A percentile compares a stretch with the other conserved stretches of the same genome.
Conservation (phyloP, 1,140 invertebrate species). For the Drosophila rufa region DNA sequence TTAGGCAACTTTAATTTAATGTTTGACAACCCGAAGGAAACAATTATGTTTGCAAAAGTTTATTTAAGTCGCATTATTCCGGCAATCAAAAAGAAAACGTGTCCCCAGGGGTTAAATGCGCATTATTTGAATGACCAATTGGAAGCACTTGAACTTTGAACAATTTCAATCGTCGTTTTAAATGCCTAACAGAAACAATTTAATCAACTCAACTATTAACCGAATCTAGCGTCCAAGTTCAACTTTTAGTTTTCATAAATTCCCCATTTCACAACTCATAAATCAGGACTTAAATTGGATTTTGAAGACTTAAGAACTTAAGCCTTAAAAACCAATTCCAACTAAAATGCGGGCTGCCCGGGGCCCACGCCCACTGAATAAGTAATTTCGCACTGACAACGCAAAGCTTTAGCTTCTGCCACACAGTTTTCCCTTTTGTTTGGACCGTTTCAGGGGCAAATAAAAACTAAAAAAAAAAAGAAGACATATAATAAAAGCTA, state of each 20-base stretch:
- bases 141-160: constrained; percentile 1
- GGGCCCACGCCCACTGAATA: constrained; percentile 31
- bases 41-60: constrained; percentile 19
- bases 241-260: constrained; percentile 22
- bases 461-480: constrained; percentile 6
- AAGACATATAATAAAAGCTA: constrained; percentile 7
- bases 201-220: constrained; percentile 12
- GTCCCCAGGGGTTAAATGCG: constrained; percentile 6
- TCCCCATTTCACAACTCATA: constrained; percentile 42
- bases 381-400: constrained; percentile 21
- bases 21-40: neutral
- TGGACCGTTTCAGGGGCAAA: constrained; percentile 19
- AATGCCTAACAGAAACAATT: constrained; percentile 4
- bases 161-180: constrained; percentile 4
- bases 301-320: constrained; percentile 49
- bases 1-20: neutral
- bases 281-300: constrained; percentile 49
- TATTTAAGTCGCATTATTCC: constrained; percentile 15
- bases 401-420: constrained; percentile 29
- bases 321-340: constrained; percentile 48
- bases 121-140: constrained; percentile 4
- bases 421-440: constrained; percentile 42
- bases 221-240: neutral
- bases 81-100: constrained; percentile 13
- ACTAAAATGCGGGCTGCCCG: constrained; percentile 20